Evolutionary conservation across 2,888 invertebrate species (phyloP), one percentile per base, ranked within the genome.

Genomic region (Drosophila barbarae): DNA sequence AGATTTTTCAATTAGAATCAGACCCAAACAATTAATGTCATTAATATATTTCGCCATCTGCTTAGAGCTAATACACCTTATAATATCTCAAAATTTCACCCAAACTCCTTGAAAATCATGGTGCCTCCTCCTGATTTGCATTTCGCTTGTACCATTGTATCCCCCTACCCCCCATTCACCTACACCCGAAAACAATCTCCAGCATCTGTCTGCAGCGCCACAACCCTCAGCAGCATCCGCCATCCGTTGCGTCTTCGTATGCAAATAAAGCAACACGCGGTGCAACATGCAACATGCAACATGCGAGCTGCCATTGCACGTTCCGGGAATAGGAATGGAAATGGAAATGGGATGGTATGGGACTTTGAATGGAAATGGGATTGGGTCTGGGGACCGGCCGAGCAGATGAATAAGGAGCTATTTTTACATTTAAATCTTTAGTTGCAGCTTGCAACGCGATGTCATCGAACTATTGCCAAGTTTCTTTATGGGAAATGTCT

Each of bases 401-500:
- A 70, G 82, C 84, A 87, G 84, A 87, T 87, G 88, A 87, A 87
- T 87, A 87, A 87, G 87, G 75, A 87, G 86, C 85, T 87, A 86
- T 87, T 87, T 87, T 87, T 87, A 87, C 85, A 81, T 87, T 83
- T 85, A 85, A 83, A 84, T 86, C 81, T 74, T 74, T 36, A 36
- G 38, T 36, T 36, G 36, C 34, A 47, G 46, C 58, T 59, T 60
- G 46, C 50, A 32, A 47, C n/a, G 28, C 73, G 55, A 79, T 79
- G 81, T 82, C 82, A 76, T 74, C 76, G 79, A 74, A 85, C 83
- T 77, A 74, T 73, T 65, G 73, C 49, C 73, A 71, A 67, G 71
- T 67, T 34, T 64, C 59, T 58, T 69, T 79, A 66, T 65, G 52
- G 60, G 49, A 28, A 47, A 47, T 21, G 46, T 60, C 42, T 69